Conservation (phyloP, 2,888 invertebrate genomes). For the Oasisia sp. region DNA sequence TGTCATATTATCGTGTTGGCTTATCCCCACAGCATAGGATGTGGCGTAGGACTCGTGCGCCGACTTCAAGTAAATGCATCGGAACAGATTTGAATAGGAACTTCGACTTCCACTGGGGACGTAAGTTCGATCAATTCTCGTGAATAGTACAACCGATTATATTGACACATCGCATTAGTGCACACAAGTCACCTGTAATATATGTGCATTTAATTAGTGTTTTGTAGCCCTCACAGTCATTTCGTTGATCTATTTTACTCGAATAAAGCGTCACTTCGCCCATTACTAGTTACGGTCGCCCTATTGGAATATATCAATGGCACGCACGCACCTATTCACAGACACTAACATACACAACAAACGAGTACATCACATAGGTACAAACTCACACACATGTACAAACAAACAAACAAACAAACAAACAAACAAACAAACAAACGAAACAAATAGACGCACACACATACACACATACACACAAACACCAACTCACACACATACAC, state of each 20-base stretch:
- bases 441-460: no score
- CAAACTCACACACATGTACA: not conserved
- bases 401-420: no score
- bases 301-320: not conserved
- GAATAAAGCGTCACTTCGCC: not conserved
- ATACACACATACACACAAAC: no score
- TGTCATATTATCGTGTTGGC: not conserved
- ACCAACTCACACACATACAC: not conserved
- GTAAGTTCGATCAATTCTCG: not conserved
- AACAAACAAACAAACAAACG: no score
- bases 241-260: not conserved
- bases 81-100: not conserved
- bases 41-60: not conserved
- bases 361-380: not conserved
- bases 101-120: constrained; percentile 17
- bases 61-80: not conserved
- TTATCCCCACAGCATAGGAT: not conserved
- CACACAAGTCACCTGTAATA: not conserved
- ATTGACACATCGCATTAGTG: not conserved
- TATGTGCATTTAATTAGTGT: not conserved
- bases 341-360: no score
- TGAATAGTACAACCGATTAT: not conserved
- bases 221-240: no score
- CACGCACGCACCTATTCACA: no score
- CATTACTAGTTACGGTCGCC: not conserved